Percentiles rank a stretch among this genome's conserved stretches.
Evolutionary conservation across 2,113 vertebrate species (phyloP).

Genomic region (Oryzias melastigma): DNA sequence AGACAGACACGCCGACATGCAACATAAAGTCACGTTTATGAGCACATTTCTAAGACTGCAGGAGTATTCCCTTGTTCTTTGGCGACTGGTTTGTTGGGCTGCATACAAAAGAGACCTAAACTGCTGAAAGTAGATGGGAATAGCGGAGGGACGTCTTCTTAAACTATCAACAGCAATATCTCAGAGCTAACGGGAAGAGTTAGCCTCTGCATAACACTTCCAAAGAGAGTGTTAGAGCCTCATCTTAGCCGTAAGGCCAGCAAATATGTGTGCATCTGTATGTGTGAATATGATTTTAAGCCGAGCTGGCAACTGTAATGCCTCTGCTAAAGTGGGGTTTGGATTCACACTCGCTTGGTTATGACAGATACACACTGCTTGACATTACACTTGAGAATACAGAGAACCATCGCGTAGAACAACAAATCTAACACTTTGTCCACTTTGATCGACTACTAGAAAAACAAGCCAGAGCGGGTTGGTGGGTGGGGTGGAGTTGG

Average conservation of each 20-base stretch:
- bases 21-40: slow-evolving; percentile 15
- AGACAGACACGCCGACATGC: slow-evolving; percentile 5
- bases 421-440: slow-evolving; percentile 59
- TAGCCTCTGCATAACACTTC: slow-evolving; percentile 69
- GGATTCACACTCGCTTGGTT: slow-evolving; percentile 23
- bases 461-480: slow-evolving; percentile 35
- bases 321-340: slow-evolving; percentile 36
- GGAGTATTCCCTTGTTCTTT: too few relatives aligned
- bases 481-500: background rate
- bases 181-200: slow-evolving; percentile 54
- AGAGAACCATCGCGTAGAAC: slow-evolving; percentile 52
- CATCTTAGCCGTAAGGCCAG: slow-evolving; percentile 52
- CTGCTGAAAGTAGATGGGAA: slow-evolving; percentile 14
- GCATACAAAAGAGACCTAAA: slow-evolving; percentile 41
- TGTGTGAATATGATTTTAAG: slow-evolving; percentile 51
- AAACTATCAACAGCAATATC: slow-evolving; percentile 63
- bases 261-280: slow-evolving; percentile 28
- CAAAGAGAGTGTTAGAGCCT: slow-evolving; percentile 66
- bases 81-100: slow-evolving; percentile 29
- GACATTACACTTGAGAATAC: slow-evolving; percentile 59
- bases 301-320: slow-evolving; percentile 45
- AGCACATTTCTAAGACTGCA: slow-evolving; percentile 5
- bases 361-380: slow-evolving; percentile 13
- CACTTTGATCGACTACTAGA: slow-evolving; percentile 67
- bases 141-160: slow-evolving; percentile 38